Conservation (phyloP, 2,888 invertebrate genomes). For the Melinaea menophilus region DNA sequence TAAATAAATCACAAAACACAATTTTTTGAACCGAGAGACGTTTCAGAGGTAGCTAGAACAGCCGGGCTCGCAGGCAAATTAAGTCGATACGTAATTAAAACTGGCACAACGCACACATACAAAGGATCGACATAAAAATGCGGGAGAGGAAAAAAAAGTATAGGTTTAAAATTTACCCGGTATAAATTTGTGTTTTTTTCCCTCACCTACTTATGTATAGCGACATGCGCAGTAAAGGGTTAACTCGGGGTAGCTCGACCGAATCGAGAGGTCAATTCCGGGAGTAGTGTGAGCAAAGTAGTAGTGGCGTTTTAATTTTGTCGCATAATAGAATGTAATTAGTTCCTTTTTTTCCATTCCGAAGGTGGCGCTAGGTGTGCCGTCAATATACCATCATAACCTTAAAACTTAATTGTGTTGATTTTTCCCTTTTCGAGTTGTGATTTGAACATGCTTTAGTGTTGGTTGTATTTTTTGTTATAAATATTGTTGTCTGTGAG, state of each 20-base stretch:
- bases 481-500: too few relatives aligned
- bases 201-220: constrained; percentile 72
- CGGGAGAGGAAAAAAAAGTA: constrained; percentile 74
- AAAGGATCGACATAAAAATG: constrained; percentile 76
- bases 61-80: constrained; percentile 69
- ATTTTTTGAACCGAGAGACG: constrained; percentile 34
- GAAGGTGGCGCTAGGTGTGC: constrained; percentile 32
- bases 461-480: too few relatives aligned
- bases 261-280: constrained; percentile 26
- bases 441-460: too few relatives aligned
- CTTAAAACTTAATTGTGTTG: constrained; percentile 6
- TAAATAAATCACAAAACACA: constrained; percentile 27
- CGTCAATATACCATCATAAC: constrained; percentile 34
- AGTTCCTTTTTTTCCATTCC: constrained; percentile 51
- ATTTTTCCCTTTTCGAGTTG: too few relatives aligned
- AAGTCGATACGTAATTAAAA: constrained; percentile 79
- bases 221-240: constrained; percentile 77
- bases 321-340: constrained; percentile 43
- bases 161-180: constrained; percentile 78
- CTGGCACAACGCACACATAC: constrained; percentile 72
- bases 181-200: constrained; percentile 78
- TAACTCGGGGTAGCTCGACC: constrained; percentile 44
- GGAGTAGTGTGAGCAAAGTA: background rate
- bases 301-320: constrained; percentile 32
- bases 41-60: constrained; percentile 49